Evolutionary conservation across 2,888 invertebrate species (phyloP), one percentile per base, ranked within the genome.

Genomic region (Neoscelio sp.): DNA sequence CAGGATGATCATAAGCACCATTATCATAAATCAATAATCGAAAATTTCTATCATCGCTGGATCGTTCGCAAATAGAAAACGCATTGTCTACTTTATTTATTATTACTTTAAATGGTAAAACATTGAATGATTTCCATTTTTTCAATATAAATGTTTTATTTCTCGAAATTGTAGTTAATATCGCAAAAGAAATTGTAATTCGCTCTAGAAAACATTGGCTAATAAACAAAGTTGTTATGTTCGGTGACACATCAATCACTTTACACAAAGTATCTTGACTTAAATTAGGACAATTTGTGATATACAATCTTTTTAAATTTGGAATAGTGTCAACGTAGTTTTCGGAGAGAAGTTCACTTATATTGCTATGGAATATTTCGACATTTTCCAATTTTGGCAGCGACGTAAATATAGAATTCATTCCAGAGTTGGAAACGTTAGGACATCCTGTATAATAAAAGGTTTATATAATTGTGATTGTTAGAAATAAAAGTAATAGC

Each of bases 221-320:
- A 5, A 75, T 26, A 26, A 79, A 79, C 7, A 79, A 28, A 7
- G 70, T 75, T 33, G n/a, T 30, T 28, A 79, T 40, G 5, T 70
- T 79, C 8, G 75, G 75, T 8, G 71, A 54, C 12, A 42, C 42
- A 1, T 44, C 33, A 15, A 79, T 65, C 7, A 75, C 23, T 60
- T 58, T 52, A 28, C 75, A 71, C 10, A 79, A 18, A n/a, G 75
- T 38, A 23, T 70, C 52, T 35, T 71, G 46, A 15, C 48, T 60
- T 33, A 79, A 75, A 67, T 67, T 75, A 6, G 75, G 71, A 60
- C 79, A 79, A 60, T 79, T 54, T 6, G 71, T 67, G 4, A 79
- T 7, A 30, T 75, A 75, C 12, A 79, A 42, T 67, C 79, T 70
- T 48, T 60, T 79, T 26, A 79, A 52, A 42, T 15, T 52, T 12